Percentiles rank a stretch among this genome's conserved stretches.
These are phyloP conservation scores for Odontamblyopus lacepedii DNA, from an alignment of 2,797 vertebrate species.

Conservation along the genomic window DNA sequence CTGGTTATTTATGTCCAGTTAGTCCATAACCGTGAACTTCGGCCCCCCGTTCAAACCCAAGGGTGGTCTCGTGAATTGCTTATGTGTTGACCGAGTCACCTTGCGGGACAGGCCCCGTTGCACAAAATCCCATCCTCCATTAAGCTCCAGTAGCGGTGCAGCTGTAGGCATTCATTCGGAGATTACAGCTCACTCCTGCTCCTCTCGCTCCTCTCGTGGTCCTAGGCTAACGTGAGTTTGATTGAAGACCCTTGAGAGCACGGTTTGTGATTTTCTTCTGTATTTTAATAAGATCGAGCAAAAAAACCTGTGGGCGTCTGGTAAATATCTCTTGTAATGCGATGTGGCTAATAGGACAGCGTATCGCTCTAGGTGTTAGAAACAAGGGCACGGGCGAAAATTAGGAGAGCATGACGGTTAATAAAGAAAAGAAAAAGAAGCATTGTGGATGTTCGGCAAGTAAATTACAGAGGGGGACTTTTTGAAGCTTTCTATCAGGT, in stretches of 20 bases:
- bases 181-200: slow-evolving; percentile 53
- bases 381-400: slow-evolving; percentile 54
- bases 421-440: slow-evolving; percentile 17
- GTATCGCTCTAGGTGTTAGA: slow-evolving; percentile 54
- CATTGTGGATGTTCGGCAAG: slow-evolving; percentile 53
- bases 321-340: slow-evolving; percentile 54
- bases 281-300: slow-evolving; percentile 46
- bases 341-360: slow-evolving; percentile 64
- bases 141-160: slow-evolving; percentile 49
- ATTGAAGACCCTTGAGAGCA: slow-evolving; percentile 64
- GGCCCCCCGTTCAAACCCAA: slow-evolving; percentile 53
- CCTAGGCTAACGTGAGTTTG: slow-evolving; percentile 56
- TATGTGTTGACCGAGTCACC: slow-evolving; percentile 73
- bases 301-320: slow-evolving; percentile 49
- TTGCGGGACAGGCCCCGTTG: slow-evolving; percentile 65
- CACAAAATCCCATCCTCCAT: slow-evolving; percentile 69
- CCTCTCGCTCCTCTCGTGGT: slow-evolving; percentile 45
- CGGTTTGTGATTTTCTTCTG: slow-evolving; percentile 51
- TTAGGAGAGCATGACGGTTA: slow-evolving; percentile 51
- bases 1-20: slow-evolving; percentile 74
- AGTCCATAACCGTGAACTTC: slow-evolving; percentile 69
- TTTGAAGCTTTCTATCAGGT: no score
- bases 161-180: slow-evolving; percentile 66
- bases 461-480: slow-evolving; percentile 47
- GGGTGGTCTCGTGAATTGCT: slow-evolving; percentile 67